Conservation (phyloP, 2,113 vertebrate species). For the Cygnus buccinator region DNA sequence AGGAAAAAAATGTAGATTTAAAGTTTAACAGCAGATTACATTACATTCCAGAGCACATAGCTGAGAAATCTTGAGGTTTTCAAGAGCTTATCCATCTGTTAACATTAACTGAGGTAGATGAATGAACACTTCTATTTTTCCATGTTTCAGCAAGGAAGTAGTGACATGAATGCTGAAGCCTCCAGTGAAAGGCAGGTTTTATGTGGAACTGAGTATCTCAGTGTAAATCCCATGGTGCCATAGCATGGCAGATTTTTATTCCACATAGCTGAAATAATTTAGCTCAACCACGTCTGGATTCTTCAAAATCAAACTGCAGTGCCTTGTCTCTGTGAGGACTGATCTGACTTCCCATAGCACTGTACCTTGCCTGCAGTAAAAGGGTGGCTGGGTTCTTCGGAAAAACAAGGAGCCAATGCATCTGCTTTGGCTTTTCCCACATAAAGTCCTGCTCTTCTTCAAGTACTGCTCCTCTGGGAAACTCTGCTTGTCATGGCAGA, state of each 20-base stretch:
- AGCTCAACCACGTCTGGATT: neutral
- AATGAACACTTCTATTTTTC: neutral
- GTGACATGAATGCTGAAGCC: neutral
- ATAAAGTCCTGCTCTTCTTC: neutral
- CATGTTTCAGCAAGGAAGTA: neutral
- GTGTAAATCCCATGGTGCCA: neutral
- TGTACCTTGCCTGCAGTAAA: fast-evolving
- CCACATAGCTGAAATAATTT: neutral
- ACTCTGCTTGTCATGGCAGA: neutral
- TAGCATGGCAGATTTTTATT: neutral
- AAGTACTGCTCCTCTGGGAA: neutral
- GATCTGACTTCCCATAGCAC: fast-evolving
- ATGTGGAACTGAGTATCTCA: neutral
- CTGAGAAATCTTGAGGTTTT: neutral
- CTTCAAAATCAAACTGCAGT: neutral
- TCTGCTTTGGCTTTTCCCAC: neutral
- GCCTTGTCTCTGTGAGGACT: fast-evolving
- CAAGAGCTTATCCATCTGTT: neutral
- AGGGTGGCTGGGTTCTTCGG: neutral
- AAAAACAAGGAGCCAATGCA: neutral
- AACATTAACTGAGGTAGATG: neutral
- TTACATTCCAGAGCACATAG: neutral
- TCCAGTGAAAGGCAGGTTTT: neutral
- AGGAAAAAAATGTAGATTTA: neutral
- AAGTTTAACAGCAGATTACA: neutral